These are phyloP conservation scores for Puffinus mauretanicus DNA, from an alignment of 2,113 vertebrate genomes.

Conservation along the genomic window DNA sequence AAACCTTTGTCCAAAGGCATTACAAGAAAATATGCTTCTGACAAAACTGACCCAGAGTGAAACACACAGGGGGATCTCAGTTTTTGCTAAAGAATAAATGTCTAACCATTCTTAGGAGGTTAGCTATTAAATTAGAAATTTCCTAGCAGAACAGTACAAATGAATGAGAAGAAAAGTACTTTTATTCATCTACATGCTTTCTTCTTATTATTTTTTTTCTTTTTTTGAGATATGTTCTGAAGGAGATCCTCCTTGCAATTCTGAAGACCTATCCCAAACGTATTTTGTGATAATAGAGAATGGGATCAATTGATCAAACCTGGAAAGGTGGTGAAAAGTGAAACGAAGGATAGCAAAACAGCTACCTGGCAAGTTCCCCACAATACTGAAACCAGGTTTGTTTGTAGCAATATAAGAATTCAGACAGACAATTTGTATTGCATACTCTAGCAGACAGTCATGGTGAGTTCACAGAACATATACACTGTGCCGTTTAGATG, in stretches of 20 bases:
- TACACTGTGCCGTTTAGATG: not conserved
- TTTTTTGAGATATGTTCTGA: not conserved
- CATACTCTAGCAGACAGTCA: not conserved
- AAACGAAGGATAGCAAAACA: not conserved
- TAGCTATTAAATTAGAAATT: not conserved
- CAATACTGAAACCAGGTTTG: not conserved
- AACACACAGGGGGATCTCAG: accelerated
- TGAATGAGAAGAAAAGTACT: not conserved
- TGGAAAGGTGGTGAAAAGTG: not conserved
- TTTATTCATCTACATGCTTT: not conserved
- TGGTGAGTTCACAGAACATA: not conserved
- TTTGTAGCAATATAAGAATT: not conserved
- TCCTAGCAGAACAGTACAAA: not conserved
- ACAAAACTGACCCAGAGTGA: not conserved
- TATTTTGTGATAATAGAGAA: not conserved
- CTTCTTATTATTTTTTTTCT: too few relatives aligned
- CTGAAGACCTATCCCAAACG: not conserved
- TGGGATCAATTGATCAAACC: not conserved
- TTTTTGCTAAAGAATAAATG: not conserved
- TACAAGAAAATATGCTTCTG: not conserved
- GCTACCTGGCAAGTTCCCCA: not conserved
- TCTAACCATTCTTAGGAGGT: not conserved
- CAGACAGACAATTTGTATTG: not conserved
- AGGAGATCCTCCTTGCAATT: not conserved
- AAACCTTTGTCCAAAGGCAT: not conserved